Percentiles rank a stretch among this genome's conserved stretches.
These are phyloP conservation scores for Polydesmus complanatus DNA, from an alignment of 2,888 invertebrate genomes.

Conservation along the genomic window DNA sequence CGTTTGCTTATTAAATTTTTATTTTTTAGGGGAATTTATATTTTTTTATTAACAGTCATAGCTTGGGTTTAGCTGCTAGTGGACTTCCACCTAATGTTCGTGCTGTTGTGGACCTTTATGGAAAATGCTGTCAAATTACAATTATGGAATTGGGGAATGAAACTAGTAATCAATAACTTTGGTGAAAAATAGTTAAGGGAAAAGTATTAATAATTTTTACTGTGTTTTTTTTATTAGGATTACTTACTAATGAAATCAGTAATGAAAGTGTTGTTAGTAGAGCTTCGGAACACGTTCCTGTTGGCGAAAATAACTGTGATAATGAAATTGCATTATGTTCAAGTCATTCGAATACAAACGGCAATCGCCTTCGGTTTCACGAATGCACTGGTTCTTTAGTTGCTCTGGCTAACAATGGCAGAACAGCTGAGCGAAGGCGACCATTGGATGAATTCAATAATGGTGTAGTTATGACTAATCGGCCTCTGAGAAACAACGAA, in stretches of 20 bases:
- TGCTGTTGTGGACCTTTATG: slow-evolving; percentile 67
- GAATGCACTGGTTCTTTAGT: slow-evolving; percentile 75
- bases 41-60: slow-evolving; percentile 76
- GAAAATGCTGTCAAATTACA: slow-evolving; percentile 69
- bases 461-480: slow-evolving; percentile 87
- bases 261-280: slow-evolving; percentile 21
- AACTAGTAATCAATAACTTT: slow-evolving; percentile 20
- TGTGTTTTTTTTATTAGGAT: slow-evolving; percentile 19
- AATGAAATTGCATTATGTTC: no score
- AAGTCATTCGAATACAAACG: background rate
- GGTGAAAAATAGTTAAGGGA: background rate
- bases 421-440: slow-evolving; percentile 72
- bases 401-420: slow-evolving; percentile 59
- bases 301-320: no score
- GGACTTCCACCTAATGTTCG: slow-evolving; percentile 59
- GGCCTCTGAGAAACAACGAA: slow-evolving; percentile 73
- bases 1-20: background rate
- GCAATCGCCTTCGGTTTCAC: slow-evolving; percentile 66
- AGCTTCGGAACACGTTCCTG: no score
- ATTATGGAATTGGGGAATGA: slow-evolving; percentile 25
- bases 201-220: background rate
- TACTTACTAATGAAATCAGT: slow-evolving; percentile 28
- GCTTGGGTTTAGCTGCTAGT: slow-evolving; percentile 71
- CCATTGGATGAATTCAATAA: slow-evolving; percentile 91
- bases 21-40: slow-evolving; percentile 55